phyloP scores from a whole-genome alignment of 2,888 invertebrate genomes.

The Magallana nippona region DNA sequence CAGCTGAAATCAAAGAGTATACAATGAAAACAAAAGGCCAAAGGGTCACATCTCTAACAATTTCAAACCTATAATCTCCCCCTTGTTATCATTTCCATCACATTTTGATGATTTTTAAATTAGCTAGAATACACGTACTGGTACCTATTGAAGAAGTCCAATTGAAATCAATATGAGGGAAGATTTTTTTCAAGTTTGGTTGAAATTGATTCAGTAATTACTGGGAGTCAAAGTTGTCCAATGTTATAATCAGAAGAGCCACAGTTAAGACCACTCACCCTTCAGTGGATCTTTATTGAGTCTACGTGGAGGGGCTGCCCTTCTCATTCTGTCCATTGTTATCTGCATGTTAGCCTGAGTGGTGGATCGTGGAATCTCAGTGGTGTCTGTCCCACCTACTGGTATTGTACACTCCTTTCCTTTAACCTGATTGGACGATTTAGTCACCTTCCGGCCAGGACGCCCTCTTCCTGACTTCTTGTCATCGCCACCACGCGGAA shows the following conservation, averaged over 20 bases:
- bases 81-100: too few species aligned
- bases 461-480: slow-evolving; percentile 16
- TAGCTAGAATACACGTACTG: too few species aligned
- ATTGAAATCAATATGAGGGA: too few species aligned
- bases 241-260: too few species aligned
- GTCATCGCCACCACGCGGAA: slow-evolving; percentile 19
- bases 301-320: slow-evolving; percentile 6
- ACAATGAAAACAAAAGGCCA: too few species aligned
- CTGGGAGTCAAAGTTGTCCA: too few species aligned
- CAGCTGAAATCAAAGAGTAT: background rate
- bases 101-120: too few species aligned
- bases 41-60: too few species aligned
- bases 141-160: too few species aligned
- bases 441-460: background rate
- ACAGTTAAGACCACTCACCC: background rate
- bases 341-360: slow-evolving; percentile 16
- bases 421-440: slow-evolving; percentile 10
- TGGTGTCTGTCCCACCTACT: background rate
- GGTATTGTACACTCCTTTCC: background rate
- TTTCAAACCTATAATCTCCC: too few species aligned
- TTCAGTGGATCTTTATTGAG: background rate
- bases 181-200: too few species aligned
- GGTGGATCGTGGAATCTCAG: slow-evolving; percentile 30
- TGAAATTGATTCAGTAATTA: too few species aligned
- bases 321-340: slow-evolving; percentile 3